Evolutionary conservation across 2,888 invertebrate species (phyloP), one percentile per base, ranked within the genome.

Genomic region (Campopleginae sp.): DNA sequence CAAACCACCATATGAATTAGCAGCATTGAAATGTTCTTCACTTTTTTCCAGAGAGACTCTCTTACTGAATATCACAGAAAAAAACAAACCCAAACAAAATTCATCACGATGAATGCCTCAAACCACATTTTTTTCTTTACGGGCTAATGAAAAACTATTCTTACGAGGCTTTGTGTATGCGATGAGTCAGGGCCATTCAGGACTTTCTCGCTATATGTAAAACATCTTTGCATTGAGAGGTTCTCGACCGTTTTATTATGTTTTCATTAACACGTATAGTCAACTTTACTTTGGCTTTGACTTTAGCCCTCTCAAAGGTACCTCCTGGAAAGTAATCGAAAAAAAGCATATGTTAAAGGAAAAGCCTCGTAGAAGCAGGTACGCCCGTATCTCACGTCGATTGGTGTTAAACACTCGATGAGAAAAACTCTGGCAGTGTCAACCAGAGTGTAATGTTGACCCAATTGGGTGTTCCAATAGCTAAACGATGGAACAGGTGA

Each of bases 191-290:
- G 0, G 54, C 5, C 14, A 7, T 58, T 12, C 27, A 10, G 1
- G 58, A 23, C 14, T 58, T 65, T 66, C n/a, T 14, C 27, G 5
- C 27, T 27, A n/a, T n/a, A n/a, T n/a, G 14, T 27, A 27, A 58
- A 58, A 58, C 27, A 58, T 58, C 58, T 58, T 58, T 27, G 58
- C 23, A 58, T 14, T 66, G 23, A 44, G 44, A 66, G 23, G n/a
- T 63, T 33, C 31, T 23, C 54, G 19, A 10, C 8, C 23, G 38
- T 33, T 65, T 68, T 42, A 54, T 58, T 58, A 58, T 27, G 58
- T 58, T 58, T 58, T 27, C 58, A 58, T 58, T 27, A 58, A 58
- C 10, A 44, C 4, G 14, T 58, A 27, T 4, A 58, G 27, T 27
- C 27, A 58, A 27, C 58, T 27, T 58, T 14, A 58, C 14, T 58